These are phyloP conservation scores for Trichomalopsis sarcophagae DNA, from an alignment of 1,140 invertebrate species.

Conservation along the genomic window DNA sequence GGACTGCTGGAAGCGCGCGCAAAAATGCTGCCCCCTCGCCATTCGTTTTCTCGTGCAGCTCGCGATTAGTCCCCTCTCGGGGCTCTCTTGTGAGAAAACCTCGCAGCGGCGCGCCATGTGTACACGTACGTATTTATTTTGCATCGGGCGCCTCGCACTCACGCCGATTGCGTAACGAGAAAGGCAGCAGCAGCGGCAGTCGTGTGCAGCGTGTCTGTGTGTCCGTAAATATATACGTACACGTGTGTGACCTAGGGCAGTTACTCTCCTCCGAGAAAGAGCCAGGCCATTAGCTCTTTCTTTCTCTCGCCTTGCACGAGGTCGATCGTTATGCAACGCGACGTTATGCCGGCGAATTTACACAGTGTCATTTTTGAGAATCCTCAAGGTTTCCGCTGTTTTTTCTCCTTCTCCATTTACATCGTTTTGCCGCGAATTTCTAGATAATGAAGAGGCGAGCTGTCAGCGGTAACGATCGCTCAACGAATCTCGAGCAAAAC, in stretches of 20 bases:
- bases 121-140: not conserved
- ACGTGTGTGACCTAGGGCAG: not conserved
- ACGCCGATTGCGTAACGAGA: constrained; percentile 22
- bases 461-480: not conserved
- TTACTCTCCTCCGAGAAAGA: not conserved
- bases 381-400: not conserved
- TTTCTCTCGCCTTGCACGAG: not conserved
- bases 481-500: too few relatives aligned
- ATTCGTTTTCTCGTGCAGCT: not conserved
- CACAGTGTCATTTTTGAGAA: not conserved
- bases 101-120: not conserved
- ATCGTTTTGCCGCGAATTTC: too few relatives aligned
- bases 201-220: not conserved
- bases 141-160: not conserved
- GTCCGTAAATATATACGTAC: not conserved
- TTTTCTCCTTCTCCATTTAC: too few relatives aligned
- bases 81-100: not conserved
- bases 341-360: not conserved
- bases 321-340: not conserved
- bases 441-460: too few relatives aligned
- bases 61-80: not conserved
- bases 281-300: not conserved
- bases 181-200: not conserved
- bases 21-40: not conserved
- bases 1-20: not conserved